These are phyloP conservation scores for Drosophila nannoptera DNA, from an alignment of 1,140 invertebrate genomes.

Conservation along the genomic window DNA sequence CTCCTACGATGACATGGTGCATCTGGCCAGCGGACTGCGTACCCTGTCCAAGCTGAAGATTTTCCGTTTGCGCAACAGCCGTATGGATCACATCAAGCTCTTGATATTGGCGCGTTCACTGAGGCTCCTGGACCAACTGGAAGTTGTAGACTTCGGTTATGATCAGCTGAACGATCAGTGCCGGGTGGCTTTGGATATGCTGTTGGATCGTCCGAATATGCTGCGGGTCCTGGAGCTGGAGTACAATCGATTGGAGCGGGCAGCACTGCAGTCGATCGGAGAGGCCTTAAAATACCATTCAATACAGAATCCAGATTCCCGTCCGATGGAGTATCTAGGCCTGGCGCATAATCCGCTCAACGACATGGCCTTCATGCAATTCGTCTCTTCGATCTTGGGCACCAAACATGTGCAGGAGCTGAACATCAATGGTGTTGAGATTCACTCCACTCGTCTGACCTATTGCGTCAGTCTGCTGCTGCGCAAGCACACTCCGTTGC, in stretches of 20 bases:
- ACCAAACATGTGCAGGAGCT: conserved; percentile 49
- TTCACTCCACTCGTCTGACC: neutral
- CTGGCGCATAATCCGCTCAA: conserved; percentile 53
- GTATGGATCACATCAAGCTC: conserved; percentile 52
- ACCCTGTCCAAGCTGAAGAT: conserved; percentile 42
- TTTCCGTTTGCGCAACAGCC: conserved; percentile 67
- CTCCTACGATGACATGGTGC: conserved; percentile 56
- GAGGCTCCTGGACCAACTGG: conserved; percentile 26
- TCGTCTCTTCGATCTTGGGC: conserved; percentile 30
- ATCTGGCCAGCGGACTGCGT: conserved; percentile 42
- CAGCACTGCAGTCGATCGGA: conserved; percentile 36
- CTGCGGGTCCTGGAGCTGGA: conserved; percentile 54
- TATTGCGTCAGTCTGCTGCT: conserved; percentile 27
- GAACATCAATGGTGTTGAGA: conserved; percentile 39
- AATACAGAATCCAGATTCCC: neutral
- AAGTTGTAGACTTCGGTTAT: conserved; percentile 63
- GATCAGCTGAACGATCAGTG: conserved; percentile 62
- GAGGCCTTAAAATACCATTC: conserved; percentile 15
- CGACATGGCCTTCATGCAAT: conserved; percentile 8
- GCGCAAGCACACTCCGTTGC: conserved; percentile 40
- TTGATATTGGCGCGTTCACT: conserved; percentile 37
- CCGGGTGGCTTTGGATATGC: conserved; percentile 26
- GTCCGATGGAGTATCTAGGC: conserved; percentile 52
- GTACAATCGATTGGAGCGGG: conserved; percentile 42
- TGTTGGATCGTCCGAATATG: conserved; percentile 38